Percentiles rank a stretch among this genome's conserved stretches.
These are phyloP conservation scores for Halocaridina rubra DNA, from an alignment of 2,888 invertebrate species.

Conservation along the genomic window DNA sequence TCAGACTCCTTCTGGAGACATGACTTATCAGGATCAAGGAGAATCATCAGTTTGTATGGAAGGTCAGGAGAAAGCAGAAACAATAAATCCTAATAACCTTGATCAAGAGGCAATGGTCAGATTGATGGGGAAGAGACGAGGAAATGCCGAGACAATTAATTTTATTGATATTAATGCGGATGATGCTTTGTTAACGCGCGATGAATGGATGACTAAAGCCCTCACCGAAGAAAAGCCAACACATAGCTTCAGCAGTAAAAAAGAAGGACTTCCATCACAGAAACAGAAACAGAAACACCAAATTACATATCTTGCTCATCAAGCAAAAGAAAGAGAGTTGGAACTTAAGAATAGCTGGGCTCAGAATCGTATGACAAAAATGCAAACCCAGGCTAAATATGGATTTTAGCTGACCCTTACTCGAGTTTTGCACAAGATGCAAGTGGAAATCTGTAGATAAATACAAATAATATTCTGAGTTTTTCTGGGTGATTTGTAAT, in stretches of 20 bases:
- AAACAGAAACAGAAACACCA: constrained; percentile 89
- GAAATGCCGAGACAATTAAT: constrained; percentile 75
- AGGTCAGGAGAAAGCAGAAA: background rate
- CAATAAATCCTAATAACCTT: background rate
- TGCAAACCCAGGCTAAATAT: constrained; percentile 95
- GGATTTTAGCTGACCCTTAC: too few species aligned
- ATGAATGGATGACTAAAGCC: constrained; percentile 84
- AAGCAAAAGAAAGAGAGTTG: constrained; percentile 94
- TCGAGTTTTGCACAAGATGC: too few species aligned
- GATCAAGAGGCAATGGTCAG: constrained; percentile 71
- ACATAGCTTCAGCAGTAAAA: constrained; percentile 65
- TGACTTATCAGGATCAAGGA: too few species aligned
- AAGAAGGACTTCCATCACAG: constrained; percentile 73
- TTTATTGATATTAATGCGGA: constrained; percentile 86
- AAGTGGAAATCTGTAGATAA: too few species aligned
- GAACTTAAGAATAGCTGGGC: constrained; percentile 96
- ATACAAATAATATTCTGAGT: too few species aligned
- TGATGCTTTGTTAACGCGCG: constrained; percentile 82
- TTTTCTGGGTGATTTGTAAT: too few species aligned
- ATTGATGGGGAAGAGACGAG: constrained; percentile 76
- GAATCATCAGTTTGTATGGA: too few species aligned
- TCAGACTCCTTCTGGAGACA: too few species aligned
- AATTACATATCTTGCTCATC: constrained; percentile 92
- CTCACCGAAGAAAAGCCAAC: constrained; percentile 69
- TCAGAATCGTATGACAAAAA: constrained; percentile 82